Conservation (phyloP, 2,113 vertebrate genomes). For the Taurulus bubalis region DNA sequence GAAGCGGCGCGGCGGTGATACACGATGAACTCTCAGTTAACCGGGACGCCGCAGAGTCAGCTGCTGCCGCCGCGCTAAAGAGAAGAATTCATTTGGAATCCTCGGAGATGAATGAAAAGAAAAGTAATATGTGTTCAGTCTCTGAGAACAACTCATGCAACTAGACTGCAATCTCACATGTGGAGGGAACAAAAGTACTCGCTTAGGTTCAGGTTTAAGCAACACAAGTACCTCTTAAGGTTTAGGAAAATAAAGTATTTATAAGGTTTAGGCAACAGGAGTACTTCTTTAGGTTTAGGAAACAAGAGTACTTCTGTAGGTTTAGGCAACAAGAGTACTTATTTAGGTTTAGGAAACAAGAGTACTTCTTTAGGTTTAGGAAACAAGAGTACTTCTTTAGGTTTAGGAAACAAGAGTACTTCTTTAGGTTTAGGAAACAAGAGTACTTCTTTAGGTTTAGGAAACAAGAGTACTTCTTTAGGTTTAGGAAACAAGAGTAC, state of each 20-base stretch:
- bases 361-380: background rate
- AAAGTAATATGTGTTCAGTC: background rate
- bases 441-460: background rate
- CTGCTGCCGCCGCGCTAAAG: background rate
- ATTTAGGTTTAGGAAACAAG: background rate
- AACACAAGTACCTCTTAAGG: background rate
- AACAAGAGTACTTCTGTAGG: background rate
- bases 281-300: background rate
- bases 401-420: background rate
- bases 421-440: background rate
- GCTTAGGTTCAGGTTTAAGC: background rate
- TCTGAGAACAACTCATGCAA: background rate
- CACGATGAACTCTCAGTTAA: background rate
- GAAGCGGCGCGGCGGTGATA: background rate
- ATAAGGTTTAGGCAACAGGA: background rate
- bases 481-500: background rate
- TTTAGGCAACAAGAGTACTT: background rate
- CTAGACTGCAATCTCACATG: too few relatives aligned
- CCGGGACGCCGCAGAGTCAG: background rate
- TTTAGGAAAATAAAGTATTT: background rate
- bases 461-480: background rate
- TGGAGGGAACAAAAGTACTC: background rate
- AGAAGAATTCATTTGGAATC: background rate
- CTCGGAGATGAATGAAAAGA: background rate
- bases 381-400: background rate